Evolutionary conservation across 2,113 vertebrate genomes (phyloP), one percentile per base, ranked within the genome.

Genomic region (Dromaius novaehollandiae): DNA sequence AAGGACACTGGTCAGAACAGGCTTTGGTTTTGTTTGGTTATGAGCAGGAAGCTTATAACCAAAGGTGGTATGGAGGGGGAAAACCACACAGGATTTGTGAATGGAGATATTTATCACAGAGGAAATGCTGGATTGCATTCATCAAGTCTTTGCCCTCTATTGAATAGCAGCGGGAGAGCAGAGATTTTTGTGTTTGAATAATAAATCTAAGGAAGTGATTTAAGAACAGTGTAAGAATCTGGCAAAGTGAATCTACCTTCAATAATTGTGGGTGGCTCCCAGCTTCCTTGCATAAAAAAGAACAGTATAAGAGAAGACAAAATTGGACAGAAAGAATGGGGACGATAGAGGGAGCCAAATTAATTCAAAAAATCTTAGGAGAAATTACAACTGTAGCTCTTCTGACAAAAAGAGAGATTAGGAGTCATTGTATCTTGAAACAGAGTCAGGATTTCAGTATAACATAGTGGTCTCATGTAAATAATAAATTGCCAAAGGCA

Each of bases 331-430:
- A 96, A 83, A 89, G 79, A 89, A 92, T 36, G 80, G 91, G 77
- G 88, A 97, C 94, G 91, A 97, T 96, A 97, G 95, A 96, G 96
- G 97, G 97, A 96, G 96, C 96, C 95, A 98, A 97, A 98, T 97
- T 97, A 97, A 95, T 95, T 97, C 20, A 63, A 91, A 97, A 96
- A 97, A 95, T 66, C 1, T 53, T 80, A 86, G 36, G 80, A 80
- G 95, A 96, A 97, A 98, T 90, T 81, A 81, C 82, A 56, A 89
- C 69, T 1, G 1, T 17, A 80, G 64, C 68, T 88, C 80, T 82
- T 96, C 89, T 83, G 95, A 93, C 30, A 93, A 80, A 96, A 91
- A 74, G 80, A 93, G 81, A 93, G 79, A 95, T 90, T 86, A 63
- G 71, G 60, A 91, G 66, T 91, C 77, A 65, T 6, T 26, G 32